phyloP scores from a whole-genome alignment of 2,888 invertebrate genomes.

The Philaethria dido region DNA sequence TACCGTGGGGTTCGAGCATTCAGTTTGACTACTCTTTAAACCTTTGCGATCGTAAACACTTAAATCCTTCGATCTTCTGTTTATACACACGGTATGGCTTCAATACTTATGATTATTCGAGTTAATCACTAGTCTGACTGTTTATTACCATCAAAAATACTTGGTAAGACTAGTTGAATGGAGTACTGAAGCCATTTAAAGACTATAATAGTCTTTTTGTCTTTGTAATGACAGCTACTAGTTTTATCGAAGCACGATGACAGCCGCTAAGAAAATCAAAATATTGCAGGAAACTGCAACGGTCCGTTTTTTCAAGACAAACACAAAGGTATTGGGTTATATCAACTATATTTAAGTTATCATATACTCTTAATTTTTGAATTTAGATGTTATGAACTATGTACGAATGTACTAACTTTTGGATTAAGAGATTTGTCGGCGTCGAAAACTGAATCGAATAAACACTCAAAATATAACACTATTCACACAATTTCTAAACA shows the following conservation, averaged over 20 bases:
- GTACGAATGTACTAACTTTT: slow-evolving; percentile 76
- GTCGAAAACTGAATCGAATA: slow-evolving; percentile 85
- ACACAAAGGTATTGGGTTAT: slow-evolving; percentile 79
- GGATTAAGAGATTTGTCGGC: slow-evolving; percentile 80
- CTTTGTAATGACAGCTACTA: slow-evolving; percentile 73
- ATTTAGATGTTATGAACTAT: slow-evolving; percentile 63
- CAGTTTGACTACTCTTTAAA: slow-evolving; percentile 74
- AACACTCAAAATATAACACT: slow-evolving; percentile 84
- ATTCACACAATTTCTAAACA: slow-evolving; percentile 85
- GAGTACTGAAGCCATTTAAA: slow-evolving; percentile 60
- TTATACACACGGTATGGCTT: slow-evolving; percentile 52
- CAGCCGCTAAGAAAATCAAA: slow-evolving; percentile 80
- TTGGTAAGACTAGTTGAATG: slow-evolving; percentile 54
- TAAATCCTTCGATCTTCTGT: slow-evolving; percentile 59
- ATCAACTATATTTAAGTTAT: slow-evolving; percentile 54
- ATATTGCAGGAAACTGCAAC: slow-evolving; percentile 82
- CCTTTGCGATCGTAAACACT: slow-evolving; percentile 67
- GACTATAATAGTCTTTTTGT: slow-evolving; percentile 66
- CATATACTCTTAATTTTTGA: slow-evolving; percentile 51
- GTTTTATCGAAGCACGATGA: slow-evolving; percentile 74
- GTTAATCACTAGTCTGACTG: slow-evolving; percentile 56
- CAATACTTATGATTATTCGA: slow-evolving; percentile 55
- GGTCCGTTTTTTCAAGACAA: slow-evolving; percentile 79
- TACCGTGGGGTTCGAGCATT: slow-evolving; percentile 84
- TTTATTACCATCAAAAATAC: slow-evolving; percentile 66